Evolutionary conservation across 2,797 vertebrate genomes (phyloP), one percentile per base, ranked within the genome.

Genomic region (Threskiornis aethiopicus): DNA sequence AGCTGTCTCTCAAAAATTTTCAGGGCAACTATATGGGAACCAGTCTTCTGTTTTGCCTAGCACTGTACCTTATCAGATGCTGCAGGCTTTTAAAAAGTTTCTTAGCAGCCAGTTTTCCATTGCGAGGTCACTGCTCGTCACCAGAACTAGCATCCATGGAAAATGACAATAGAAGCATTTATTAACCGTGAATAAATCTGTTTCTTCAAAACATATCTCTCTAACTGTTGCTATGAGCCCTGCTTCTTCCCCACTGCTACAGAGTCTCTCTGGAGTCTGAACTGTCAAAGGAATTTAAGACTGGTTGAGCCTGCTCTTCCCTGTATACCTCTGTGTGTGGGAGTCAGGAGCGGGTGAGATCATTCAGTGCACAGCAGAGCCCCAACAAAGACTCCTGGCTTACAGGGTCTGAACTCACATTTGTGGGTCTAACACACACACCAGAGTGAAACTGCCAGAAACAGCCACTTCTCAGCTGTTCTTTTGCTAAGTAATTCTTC

Each of bases 231-330:
- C 75, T 93, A 54, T 54, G 61, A 90, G 59, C 78, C 1, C 1
- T 81, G 31, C 69, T 66, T 90, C 86, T 72, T 87, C 59, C 41
- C 22, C 42, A 44, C 42, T 91, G 62, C 91, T 88, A 2, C 79
- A 71, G 82, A 78, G 24, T 90, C 83, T 95, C 37, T 87, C 59
- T 91, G 87, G 65, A 90, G 52, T 65, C 79, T 95, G 79, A 95
- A 86, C 65, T 94, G 96, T 80, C 89, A 95, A 46, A 95, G 82
- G 94, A 90, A 95, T 96, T 95, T 78, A 78, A 93, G 95, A 96
- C 92, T 96, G 94, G 94, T 97, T 96, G 89, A 96, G 76, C 95
- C 85, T 95, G 96, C 95, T 96, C 76, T 94, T 93, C 87, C 44
- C 82, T 51, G 29, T 96, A 7, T 88, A 92, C 84, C 82, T 91